A percentile compares a stretch with the other conserved stretches of the same genome.
phyloP scores from a whole-genome alignment of 2,797 vertebrate genomes.

The Fringilla coelebs region DNA sequence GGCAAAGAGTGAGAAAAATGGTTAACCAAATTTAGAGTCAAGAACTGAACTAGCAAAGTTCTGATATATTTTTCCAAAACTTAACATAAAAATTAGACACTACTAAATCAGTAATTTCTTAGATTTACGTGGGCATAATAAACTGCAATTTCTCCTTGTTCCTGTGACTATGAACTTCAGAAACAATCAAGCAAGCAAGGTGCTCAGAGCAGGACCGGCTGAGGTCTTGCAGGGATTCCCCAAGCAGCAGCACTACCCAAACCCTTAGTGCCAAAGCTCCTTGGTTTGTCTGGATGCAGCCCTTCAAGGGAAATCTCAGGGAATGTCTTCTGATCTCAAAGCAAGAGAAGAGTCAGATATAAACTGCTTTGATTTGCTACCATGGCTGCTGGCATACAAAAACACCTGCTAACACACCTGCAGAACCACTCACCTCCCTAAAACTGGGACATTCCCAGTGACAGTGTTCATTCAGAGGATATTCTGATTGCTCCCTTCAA shows the following conservation, averaged over 20 bases:
- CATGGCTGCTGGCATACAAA: neutral
- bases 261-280: neutral
- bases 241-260: neutral
- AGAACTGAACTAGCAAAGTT: neutral
- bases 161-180: neutral
- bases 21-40: neutral
- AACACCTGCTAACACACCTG: neutral
- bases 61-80: neutral
- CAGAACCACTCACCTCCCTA: neutral
- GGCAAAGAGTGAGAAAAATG: neutral
- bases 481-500: neutral
- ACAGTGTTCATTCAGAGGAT: neutral
- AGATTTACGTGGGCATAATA: rapidly evolving
- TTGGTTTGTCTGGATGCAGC: neutral
- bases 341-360: neutral
- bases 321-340: neutral
- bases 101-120: neutral
- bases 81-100: neutral
- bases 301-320: neutral
- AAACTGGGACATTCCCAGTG: neutral
- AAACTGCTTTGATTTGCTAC: neutral
- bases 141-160: neutral
- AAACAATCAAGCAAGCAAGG: neutral
- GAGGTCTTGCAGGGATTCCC: neutral
- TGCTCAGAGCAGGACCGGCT: neutral